phyloP scores from a whole-genome alignment of 2,888 invertebrate genomes.

The Alloplasta piceator region DNA sequence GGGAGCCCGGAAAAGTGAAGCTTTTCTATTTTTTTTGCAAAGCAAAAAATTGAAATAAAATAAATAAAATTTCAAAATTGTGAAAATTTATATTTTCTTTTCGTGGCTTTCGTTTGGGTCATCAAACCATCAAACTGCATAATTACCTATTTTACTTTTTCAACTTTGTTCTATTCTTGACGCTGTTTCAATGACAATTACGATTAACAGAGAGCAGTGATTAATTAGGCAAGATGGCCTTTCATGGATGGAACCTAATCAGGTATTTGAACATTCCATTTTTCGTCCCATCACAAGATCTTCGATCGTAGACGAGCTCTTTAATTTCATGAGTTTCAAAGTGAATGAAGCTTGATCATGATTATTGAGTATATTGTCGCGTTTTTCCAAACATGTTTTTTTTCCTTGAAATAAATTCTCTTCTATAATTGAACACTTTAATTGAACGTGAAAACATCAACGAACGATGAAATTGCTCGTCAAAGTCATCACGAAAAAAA shows the following conservation, averaged over 20 bases:
- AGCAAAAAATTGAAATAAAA: no score
- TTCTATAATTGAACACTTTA: slow-evolving; percentile 25
- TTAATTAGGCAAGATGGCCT: slow-evolving; percentile 64
- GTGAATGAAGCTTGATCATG: slow-evolving; percentile 41
- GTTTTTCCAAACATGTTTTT: slow-evolving; percentile 8
- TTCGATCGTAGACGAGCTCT: slow-evolving; percentile 15
- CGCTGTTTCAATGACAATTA: slow-evolving; percentile 44
- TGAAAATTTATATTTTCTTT: no score
- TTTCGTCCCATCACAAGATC: slow-evolving; percentile 49
- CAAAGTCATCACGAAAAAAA: neutral
- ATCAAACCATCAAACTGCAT: slow-evolving; percentile 11
- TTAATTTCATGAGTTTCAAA: slow-evolving; percentile 18
- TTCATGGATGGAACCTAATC: slow-evolving; percentile 52
- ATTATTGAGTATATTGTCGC: slow-evolving; percentile 59
- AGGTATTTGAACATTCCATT: slow-evolving; percentile 49
- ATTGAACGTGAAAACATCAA: slow-evolving; percentile 27
- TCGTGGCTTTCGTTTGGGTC: slow-evolving; percentile 13
- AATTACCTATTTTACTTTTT: slow-evolving; percentile 20
- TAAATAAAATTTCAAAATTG: no score
- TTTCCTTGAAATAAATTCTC: slow-evolving; percentile 10
- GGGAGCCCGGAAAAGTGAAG: no score
- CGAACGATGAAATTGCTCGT: slow-evolving; percentile 24
- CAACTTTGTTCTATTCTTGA: slow-evolving; percentile 16
- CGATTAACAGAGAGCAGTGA: slow-evolving; percentile 59
- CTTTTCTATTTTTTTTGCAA: no score